phyloP scores from a whole-genome alignment of 2,888 invertebrate species.

The Halocaridina rubra region DNA sequence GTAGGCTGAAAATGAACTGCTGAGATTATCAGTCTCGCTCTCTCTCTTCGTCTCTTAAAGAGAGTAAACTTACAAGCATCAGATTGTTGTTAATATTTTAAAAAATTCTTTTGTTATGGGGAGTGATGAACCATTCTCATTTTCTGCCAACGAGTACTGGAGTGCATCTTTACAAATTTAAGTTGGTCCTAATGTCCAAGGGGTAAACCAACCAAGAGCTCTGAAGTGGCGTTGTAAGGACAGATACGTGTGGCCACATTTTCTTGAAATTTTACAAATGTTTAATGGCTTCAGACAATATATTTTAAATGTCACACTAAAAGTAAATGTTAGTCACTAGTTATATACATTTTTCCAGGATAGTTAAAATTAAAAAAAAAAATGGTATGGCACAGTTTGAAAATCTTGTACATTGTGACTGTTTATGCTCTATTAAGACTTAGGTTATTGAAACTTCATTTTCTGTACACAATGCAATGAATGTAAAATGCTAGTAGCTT shows the following conservation, averaged over 20 bases:
- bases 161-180: no score
- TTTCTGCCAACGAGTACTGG: no score
- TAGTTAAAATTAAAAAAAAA: constrained; percentile 25
- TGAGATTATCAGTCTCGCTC: no score
- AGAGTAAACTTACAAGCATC: no score
- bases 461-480: constrained; percentile 55
- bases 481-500: constrained; percentile 56
- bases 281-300: constrained; percentile 25
- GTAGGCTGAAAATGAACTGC: no score
- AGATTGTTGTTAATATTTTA: no score
- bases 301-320: constrained; percentile 49
- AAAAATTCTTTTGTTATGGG: no score
- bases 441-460: constrained; percentile 44
- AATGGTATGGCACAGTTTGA: constrained; percentile 25
- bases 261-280: neutral
- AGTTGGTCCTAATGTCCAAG: no score
- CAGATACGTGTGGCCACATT: constrained; percentile 9
- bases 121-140: no score
- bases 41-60: no score
- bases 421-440: constrained; percentile 33
- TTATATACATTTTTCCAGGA: constrained; percentile 35
- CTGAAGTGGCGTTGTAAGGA: no score
- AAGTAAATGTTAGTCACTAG: constrained; percentile 40
- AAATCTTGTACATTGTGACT: constrained; percentile 29
- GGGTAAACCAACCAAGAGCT: no score